A percentile compares a stretch with the other conserved stretches of the same genome.
These are phyloP conservation scores for Noctua janthina DNA, from an alignment of 2,888 invertebrate genomes.

Conservation along the genomic window DNA sequence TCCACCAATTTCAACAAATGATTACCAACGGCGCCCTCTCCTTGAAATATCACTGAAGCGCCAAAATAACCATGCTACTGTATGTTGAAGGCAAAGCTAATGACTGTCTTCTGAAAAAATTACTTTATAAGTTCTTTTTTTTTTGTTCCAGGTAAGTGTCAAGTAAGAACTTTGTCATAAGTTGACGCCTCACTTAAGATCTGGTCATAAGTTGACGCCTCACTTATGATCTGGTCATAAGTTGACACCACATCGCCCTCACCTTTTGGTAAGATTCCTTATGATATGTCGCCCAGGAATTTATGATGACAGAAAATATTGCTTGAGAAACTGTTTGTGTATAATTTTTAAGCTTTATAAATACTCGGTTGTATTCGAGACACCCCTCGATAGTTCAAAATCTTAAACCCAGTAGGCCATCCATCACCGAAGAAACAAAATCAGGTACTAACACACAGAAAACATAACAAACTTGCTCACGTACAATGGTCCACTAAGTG, in stretches of 20 bases:
- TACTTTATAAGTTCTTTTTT: constrained; percentile 10
- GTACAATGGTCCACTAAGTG: no score
- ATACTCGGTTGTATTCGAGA: background rate
- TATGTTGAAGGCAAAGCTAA: background rate
- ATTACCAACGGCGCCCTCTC: background rate
- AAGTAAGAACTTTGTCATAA: background rate
- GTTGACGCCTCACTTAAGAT: no score
- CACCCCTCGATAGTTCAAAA: background rate
- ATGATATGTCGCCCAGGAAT: no score
- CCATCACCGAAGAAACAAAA: background rate
- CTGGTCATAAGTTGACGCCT: background rate
- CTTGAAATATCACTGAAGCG: background rate
- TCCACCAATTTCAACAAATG: background rate
- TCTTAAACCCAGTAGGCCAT: background rate
- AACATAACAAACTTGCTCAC: no score
- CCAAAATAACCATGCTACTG: background rate
- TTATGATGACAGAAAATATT: background rate
- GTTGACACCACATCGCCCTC: background rate
- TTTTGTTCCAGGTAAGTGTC: constrained; percentile 63
- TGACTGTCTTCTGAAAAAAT: background rate
- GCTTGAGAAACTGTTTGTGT: background rate
- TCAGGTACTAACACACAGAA: background rate
- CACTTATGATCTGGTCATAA: background rate
- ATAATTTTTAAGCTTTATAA: background rate
- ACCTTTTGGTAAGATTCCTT: constrained; percentile 10